Evolutionary conservation across 2,888 invertebrate genomes (phyloP).

Genomic region (Phengaris arion): DNA sequence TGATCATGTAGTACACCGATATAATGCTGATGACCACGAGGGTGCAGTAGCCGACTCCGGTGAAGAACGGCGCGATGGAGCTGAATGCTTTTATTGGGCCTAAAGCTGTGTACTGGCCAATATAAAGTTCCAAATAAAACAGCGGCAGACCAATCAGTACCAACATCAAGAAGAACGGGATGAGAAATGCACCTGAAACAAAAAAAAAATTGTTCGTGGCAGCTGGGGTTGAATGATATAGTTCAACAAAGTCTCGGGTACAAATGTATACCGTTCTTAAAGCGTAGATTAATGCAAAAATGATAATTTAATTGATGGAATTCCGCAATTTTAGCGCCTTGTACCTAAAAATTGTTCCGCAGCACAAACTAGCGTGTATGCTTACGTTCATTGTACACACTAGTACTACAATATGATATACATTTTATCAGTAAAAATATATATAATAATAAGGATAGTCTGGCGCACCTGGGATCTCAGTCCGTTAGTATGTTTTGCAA

Average conservation of each 20-base stretch:
- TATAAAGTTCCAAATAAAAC: constrained; percentile 87
- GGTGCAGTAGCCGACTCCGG: constrained; percentile 83
- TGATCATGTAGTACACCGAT: constrained; percentile 89
- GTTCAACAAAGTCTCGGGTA: no score
- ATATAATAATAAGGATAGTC: no score
- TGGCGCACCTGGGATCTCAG: no score
- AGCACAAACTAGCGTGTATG: no score
- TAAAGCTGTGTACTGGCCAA: constrained; percentile 88
- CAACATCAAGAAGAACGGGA: constrained; percentile 87
- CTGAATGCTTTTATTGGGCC: constrained; percentile 84
- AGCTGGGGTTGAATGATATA: no score
- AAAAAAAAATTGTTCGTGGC: constrained; percentile 21
- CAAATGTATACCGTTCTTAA: not conserved
- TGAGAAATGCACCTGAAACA: constrained; percentile 85
- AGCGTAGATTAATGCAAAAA: not conserved
- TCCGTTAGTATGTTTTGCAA: no score
- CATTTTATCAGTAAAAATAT: no score
- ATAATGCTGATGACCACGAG: constrained; percentile 85
- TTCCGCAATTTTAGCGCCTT: no score
- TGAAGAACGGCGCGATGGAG: constrained; percentile 81
- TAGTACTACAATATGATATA: no score
- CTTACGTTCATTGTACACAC: no score
- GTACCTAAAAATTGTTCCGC: no score
- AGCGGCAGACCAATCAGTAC: constrained; percentile 88
- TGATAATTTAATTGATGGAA: no score